These are phyloP conservation scores for Furnarius figulus DNA, from an alignment of 2,113 vertebrate species.

Conservation along the genomic window DNA sequence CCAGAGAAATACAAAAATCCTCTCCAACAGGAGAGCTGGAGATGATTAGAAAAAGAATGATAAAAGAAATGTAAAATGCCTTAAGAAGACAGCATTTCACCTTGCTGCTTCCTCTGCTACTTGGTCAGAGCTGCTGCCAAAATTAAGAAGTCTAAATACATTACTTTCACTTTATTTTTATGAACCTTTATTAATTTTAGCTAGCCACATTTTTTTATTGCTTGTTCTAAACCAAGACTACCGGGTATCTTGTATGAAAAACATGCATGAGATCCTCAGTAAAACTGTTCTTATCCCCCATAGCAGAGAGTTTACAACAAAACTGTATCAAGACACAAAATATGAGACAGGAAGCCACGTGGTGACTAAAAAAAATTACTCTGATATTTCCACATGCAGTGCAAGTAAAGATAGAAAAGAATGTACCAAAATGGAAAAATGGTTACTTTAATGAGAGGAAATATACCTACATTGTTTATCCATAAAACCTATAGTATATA, in stretches of 20 bases:
- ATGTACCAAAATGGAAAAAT: background rate
- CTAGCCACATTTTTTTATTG: background rate
- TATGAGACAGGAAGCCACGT: background rate
- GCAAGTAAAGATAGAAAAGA: background rate
- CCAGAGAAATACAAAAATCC: background rate
- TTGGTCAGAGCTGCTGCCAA: background rate
- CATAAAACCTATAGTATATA: background rate
- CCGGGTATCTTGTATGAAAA: background rate
- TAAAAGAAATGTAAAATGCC: background rate
- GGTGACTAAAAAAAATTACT: background rate
- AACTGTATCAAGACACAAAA: background rate
- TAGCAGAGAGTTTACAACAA: background rate
- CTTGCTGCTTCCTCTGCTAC: background rate
- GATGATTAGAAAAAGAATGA: background rate
- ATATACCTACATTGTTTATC: background rate
- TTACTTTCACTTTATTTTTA: background rate
- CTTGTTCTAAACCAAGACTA: background rate
- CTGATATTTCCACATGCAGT: background rate
- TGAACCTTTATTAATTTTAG: background rate
- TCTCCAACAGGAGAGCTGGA: background rate
- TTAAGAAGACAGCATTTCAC: background rate
- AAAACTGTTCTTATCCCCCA: background rate
- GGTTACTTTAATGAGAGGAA: background rate
- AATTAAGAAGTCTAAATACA: background rate
- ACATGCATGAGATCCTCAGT: background rate